Conservation (phyloP, 2,797 vertebrate genomes). For the Gallinago stenura region DNA sequence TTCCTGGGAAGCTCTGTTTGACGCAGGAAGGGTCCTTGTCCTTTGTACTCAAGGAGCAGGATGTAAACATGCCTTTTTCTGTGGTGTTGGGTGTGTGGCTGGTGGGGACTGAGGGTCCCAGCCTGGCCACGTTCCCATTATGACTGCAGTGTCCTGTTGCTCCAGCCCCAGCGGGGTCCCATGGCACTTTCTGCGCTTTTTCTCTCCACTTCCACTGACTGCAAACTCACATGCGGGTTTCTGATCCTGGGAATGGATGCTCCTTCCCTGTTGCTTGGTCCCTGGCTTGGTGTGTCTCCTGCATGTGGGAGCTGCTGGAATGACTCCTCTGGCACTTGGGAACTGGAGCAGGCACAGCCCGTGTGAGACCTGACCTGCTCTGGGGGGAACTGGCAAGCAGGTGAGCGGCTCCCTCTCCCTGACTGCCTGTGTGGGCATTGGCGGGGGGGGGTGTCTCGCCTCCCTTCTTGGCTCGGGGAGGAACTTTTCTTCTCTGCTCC, state of each 20-base stretch:
- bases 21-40: neutral
- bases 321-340: rapidly evolving
- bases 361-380: neutral
- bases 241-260: neutral
- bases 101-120: neutral
- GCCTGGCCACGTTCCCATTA: rapidly evolving
- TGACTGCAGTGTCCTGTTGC: neutral
- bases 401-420: neutral
- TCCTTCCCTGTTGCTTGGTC: neutral
- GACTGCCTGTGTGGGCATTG: rapidly evolving
- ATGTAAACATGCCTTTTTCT: neutral
- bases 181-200: rapidly evolving
- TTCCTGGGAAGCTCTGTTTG: neutral
- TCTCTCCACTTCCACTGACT: neutral
- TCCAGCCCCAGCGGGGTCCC: neutral
- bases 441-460: neutral
- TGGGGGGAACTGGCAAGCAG: neutral
- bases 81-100: neutral
- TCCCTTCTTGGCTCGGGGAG: neutral
- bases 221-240: rapidly evolving
- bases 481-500: neutral
- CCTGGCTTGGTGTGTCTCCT: neutral
- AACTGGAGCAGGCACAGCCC: neutral
- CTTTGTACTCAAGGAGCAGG: neutral
- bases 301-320: neutral